A percentile compares a stretch with the other conserved stretches of the same genome.
Evolutionary conservation across 2,113 vertebrate genomes (phyloP).

Genomic region (Toxotes chatareus): DNA sequence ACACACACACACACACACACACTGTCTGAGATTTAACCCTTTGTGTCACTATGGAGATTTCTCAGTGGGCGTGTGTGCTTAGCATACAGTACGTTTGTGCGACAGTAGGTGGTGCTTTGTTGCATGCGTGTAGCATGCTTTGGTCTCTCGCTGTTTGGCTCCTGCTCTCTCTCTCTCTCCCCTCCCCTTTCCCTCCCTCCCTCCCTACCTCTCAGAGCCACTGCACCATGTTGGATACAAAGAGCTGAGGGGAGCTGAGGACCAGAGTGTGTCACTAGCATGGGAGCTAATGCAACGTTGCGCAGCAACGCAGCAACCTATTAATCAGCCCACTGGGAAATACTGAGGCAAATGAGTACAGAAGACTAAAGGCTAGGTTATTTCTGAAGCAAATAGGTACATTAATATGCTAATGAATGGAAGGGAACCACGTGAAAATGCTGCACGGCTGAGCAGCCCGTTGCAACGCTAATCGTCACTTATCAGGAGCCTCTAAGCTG

Average conservation of each 20-base stretch:
- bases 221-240: conserved; percentile 85
- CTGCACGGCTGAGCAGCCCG: conserved; percentile 50
- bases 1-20: neutral
- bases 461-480: conserved; percentile 62
- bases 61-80: conserved; percentile 4
- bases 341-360: conserved; percentile 28
- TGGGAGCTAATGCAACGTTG: conserved; percentile 69
- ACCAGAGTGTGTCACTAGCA: conserved; percentile 74
- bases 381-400: conserved; percentile 26
- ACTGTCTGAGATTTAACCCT: conserved; percentile 55
- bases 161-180: conserved; percentile 13
- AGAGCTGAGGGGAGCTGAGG: conserved; percentile 74
- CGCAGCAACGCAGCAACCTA: conserved; percentile 61
- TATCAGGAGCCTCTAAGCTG: conserved; percentile 61
- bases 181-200: conserved; percentile 6
- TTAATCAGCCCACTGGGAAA: conserved; percentile 60
- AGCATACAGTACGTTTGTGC: conserved; percentile 31
- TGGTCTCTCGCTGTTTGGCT: conserved; percentile 51
- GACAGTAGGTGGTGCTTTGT: conserved; percentile 74
- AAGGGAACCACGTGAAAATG: conserved; percentile 52
- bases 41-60: conserved; percentile 12
- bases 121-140: conserved; percentile 57
- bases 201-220: conserved; percentile 59
- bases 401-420: conserved; percentile 58
- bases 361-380: conserved; percentile 25